Base-by-base conservation (phyloP, 1,140 invertebrate species). In the Chironomus striatipennis region DNA sequence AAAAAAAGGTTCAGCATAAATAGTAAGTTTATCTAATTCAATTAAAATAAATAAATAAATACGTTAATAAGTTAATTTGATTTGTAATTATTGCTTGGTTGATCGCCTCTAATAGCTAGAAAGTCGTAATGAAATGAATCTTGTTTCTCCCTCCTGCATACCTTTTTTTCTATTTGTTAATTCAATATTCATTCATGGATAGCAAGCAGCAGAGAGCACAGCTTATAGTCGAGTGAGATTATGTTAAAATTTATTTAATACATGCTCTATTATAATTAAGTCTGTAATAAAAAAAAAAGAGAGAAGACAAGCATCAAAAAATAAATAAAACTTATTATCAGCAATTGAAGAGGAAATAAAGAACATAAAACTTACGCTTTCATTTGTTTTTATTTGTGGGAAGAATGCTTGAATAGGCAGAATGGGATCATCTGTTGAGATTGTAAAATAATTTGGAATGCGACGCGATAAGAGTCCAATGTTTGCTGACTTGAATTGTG, bases 351-450 rank as follows among this genome's bases (percentile, higher is more conserved):
- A 34, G 24, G 24, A 34, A 34, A 34, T 34, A 34, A 34, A 34
- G 5, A 34, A 34, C 24, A 34, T 34, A 18, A 70, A 20, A 70
- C 65, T 70, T 70, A 70, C 65, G 18, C 10, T 70, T 70, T 70
- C 65, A 12, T 70, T 70, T 9, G 65, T 70, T 74, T 87, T 87
- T 70, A 88, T 79, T 78, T 87, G 86, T 20, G 87, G 85, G 77
- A 88, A 88, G 78, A 88, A 88, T 6, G 87, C 86, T 78, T 88
- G 86, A 75, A 88, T 87, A 0, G 87, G 87, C 64, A 88, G 80
- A 24, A 87, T 87, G 0, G 87, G 87, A 77, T 88, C 87, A 75
- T 88, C 87, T 8, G 87, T 88, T 0, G 86, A 85, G 80, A 88
- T 84, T 0, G 86, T 87, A 76, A 88, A 88, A 76, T 87, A 86